Evolutionary conservation across 1,140 invertebrate genomes (phyloP).

Genomic region (Drosophila nigromelanica): DNA sequence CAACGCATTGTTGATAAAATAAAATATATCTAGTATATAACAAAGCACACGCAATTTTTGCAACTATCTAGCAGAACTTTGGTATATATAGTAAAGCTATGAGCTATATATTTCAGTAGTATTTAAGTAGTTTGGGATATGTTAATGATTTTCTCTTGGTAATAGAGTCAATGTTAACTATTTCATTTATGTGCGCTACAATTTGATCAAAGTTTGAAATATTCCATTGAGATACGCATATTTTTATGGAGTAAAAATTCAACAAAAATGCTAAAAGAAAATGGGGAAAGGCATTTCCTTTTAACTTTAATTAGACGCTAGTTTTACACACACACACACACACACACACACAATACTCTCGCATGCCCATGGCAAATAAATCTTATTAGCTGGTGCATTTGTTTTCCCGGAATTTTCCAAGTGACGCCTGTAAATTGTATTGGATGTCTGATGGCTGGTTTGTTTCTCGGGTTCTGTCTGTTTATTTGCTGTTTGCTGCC

Average conservation of each 20-base stretch:
- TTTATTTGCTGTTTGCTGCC: slow-evolving; percentile 25
- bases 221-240: too few relatives aligned
- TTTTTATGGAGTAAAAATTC: not conserved
- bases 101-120: too few relatives aligned
- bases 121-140: too few relatives aligned
- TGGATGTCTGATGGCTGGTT: slow-evolving; percentile 23
- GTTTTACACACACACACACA: slow-evolving; percentile 1
- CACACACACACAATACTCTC: not conserved
- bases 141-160: not conserved
- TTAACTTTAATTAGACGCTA: slow-evolving; percentile 19
- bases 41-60: too few relatives aligned
- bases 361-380: slow-evolving; percentile 41
- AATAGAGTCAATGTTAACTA: not conserved
- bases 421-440: slow-evolving; percentile 37
- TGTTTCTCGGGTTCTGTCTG: slow-evolving; percentile 13
- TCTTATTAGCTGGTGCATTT: slow-evolving; percentile 42
- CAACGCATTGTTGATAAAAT: too few relatives aligned
- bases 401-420: slow-evolving; percentile 40
- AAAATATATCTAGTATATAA: too few relatives aligned
- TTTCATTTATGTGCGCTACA: not conserved
- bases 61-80: not conserved
- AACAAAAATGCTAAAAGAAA: not conserved
- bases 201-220: too few relatives aligned
- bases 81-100: too few relatives aligned
- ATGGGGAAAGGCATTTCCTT: not conserved